Conservation (phyloP, 2,797 vertebrate genomes). For the Coranthus polyacanthus region DNA sequence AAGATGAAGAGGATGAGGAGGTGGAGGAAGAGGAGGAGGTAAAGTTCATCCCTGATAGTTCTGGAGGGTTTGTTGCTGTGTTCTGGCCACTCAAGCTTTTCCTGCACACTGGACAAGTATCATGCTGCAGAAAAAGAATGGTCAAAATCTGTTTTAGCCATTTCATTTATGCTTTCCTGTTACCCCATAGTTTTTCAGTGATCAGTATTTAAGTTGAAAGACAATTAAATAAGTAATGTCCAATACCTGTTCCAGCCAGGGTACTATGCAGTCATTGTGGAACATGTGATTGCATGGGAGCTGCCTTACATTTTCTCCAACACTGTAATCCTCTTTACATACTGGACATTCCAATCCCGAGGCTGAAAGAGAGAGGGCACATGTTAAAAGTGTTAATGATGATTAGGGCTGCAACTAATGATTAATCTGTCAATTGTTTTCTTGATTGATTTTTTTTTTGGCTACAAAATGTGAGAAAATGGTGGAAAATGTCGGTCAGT, state of each 20-base stretch:
- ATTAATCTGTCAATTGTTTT: too few relatives aligned
- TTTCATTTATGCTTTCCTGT: not conserved
- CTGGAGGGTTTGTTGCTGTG: slow-evolving; percentile 98
- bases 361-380: slow-evolving; percentile 78
- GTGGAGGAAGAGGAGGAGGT: slow-evolving; percentile 92
- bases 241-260: slow-evolving; percentile 97
- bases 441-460: too few relatives aligned
- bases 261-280: slow-evolving; percentile 96
- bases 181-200: not conserved
- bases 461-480: too few relatives aligned
- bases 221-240: not conserved
- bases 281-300: slow-evolving; percentile 99
- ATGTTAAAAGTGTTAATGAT: not conserved
- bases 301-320: slow-evolving; percentile 93
- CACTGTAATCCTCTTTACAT: slow-evolving; percentile 97
- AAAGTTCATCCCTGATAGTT: slow-evolving; percentile 95
- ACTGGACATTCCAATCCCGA: slow-evolving; percentile 96
- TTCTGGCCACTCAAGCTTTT: slow-evolving; percentile 98
- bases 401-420: not conserved
- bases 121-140: slow-evolving; percentile 86
- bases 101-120: slow-evolving; percentile 98
- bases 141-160: slow-evolving; percentile 4
- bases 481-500: too few relatives aligned
- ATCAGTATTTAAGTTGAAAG: slow-evolving; percentile 1
- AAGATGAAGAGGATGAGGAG: slow-evolving; percentile 87